A percentile compares a stretch with the other conserved stretches of the same genome.
Evolutionary conservation across 2,113 vertebrate species (phyloP).

Genomic region (Tetrax tetrax): DNA sequence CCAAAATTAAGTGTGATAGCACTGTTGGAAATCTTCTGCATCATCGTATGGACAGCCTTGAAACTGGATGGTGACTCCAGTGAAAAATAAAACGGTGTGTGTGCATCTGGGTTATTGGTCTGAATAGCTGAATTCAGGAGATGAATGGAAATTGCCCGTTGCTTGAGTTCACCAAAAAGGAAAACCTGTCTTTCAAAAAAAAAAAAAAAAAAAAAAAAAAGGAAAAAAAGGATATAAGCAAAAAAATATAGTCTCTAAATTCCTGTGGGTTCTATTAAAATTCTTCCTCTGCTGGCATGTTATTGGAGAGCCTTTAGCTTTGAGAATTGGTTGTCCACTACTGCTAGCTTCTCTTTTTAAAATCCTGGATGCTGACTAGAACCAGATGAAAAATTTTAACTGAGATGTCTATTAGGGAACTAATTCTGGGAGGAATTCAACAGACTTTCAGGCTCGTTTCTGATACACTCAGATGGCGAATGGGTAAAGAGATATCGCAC

Average conservation of each 20-base stretch:
- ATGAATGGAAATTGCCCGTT: conserved; percentile 29
- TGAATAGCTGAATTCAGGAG: not conserved
- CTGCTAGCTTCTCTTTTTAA: conserved; percentile 4
- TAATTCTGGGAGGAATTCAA: conserved; percentile 2
- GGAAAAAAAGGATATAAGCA: not conserved
- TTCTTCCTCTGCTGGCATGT: conserved; percentile 35
- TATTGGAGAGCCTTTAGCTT: conserved; percentile 41
- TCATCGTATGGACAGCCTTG: not conserved
- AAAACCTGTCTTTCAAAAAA: not conserved
- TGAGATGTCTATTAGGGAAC: conserved; percentile 2
- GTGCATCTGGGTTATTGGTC: not conserved
- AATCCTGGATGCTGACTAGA: conserved; percentile 27
- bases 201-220: not conserved
- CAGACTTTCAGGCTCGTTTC: not conserved
- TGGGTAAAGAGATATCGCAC: not conserved
- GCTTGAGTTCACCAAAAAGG: conserved; percentile 24
- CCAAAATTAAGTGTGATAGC: not conserved
- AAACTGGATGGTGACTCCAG: not conserved
- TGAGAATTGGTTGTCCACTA: conserved; percentile 26
- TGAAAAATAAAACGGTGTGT: not conserved
- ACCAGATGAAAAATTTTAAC: conserved; percentile 50
- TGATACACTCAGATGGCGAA: not conserved
- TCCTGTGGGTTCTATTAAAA: conserved; percentile 60
- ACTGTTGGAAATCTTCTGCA: not conserved
- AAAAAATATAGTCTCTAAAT: conserved; percentile 17